Percentiles rank a stretch among this genome's conserved stretches.
These are phyloP conservation scores for Strigamia transsilvanica DNA, from an alignment of 2,888 invertebrate genomes.

Conservation along the genomic window DNA sequence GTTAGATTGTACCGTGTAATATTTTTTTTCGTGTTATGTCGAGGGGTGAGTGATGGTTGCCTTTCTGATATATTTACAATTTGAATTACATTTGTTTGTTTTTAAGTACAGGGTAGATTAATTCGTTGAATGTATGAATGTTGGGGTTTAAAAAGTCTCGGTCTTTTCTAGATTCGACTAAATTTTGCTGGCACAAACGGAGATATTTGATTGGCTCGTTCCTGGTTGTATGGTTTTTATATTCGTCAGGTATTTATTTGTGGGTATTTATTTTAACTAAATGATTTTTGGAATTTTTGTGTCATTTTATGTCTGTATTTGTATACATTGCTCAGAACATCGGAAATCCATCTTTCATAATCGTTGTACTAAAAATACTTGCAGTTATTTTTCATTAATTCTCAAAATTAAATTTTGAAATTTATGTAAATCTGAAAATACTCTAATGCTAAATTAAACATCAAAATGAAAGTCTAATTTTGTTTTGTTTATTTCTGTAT, in stretches of 20 bases:
- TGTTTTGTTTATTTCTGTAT: neutral
- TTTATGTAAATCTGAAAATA: neutral
- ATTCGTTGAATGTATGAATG: too few relatives aligned
- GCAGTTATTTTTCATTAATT: neutral
- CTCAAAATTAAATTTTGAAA: neutral
- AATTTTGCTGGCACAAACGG: neutral
- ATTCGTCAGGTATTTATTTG: neutral
- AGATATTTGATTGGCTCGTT: neutral
- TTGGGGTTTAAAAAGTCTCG: too few relatives aligned
- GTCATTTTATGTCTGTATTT: neutral
- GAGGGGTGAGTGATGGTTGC: neutral
- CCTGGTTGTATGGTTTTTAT: neutral
- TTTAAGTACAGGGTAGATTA: neutral
- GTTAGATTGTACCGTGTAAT: neutral
- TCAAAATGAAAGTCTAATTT: neutral
- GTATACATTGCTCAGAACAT: neutral
- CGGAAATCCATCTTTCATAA: neutral
- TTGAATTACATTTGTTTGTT: neutral
- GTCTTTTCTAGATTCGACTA: too few relatives aligned
- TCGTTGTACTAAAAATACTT: neutral
- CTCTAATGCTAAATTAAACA: neutral
- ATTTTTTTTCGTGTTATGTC: neutral
- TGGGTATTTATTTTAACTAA: neutral
- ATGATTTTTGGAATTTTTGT: neutral
- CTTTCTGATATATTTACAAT: neutral